Percentiles rank a stretch among this genome's conserved stretches.
Evolutionary conservation across 2,113 vertebrate species (phyloP).

Genomic region (Ageneiosus marmoratus): DNA sequence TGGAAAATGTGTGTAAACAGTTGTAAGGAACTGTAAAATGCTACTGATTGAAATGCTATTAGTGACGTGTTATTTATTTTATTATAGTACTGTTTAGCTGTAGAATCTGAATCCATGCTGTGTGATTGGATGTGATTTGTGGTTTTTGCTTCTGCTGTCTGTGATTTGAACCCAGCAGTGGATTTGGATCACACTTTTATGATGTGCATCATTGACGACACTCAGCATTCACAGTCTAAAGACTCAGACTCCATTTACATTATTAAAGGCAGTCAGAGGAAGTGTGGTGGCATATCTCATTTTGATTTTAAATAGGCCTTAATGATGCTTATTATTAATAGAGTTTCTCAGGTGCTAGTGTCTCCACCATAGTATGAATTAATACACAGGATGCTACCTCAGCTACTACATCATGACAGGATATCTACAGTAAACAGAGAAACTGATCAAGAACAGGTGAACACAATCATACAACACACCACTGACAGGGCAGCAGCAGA

Average conservation of each 20-base stretch:
- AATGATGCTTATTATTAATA: background rate
- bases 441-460: too few species aligned
- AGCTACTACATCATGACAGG: background rate
- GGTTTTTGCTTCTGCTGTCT: background rate
- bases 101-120: too few species aligned
- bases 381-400: background rate
- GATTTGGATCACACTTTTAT: constrained; percentile 1
- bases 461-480: too few species aligned
- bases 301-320: background rate
- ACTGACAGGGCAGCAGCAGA: background rate
- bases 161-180: background rate
- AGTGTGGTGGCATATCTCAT: background rate
- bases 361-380: background rate
- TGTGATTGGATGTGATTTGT: background rate
- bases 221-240: background rate
- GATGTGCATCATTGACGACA: background rate
- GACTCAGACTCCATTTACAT: background rate
- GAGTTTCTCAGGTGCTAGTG: background rate
- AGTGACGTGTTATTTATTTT: too few species aligned
- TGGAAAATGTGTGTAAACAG: too few species aligned
- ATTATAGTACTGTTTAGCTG: too few species aligned
- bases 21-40: too few species aligned
- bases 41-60: too few species aligned
- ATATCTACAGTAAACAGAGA: background rate
- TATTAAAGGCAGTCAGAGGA: background rate